Evolutionary conservation across 2,113 vertebrate genomes (phyloP), one percentile per base, ranked within the genome.

Genomic region (Halcyon senegalensis): DNA sequence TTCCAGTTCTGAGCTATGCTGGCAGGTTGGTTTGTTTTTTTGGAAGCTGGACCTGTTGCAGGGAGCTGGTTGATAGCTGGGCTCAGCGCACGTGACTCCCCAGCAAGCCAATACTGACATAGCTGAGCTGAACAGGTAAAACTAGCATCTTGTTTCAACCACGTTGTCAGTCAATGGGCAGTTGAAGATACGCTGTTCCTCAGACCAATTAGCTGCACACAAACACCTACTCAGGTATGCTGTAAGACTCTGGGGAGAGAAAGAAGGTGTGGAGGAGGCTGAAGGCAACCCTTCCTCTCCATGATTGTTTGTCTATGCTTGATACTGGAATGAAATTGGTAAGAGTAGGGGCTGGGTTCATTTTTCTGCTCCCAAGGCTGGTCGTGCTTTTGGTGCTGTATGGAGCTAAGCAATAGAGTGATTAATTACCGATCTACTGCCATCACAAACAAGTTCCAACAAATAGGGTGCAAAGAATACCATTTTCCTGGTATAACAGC

Each of bases 391-490:
- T 56, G 80, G 60, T 87, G 53, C 80, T 58, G 11, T 15, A 16
- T 43, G 70, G 77, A 79, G 44, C 77, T 33, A 18, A 70, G 64
- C 77, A 58, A 30, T 3, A 16, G 30, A 44, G 58, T 37, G 74
- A 92, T 91, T 41, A 46, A 60, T 80, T 76, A 68, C 10, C 1
- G 4, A 77, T 70, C 85, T 78, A 68, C 35, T 86, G 74, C 82
- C 73, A 75, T 92, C 86, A 92, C 93, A 74, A 84, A 92, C 39
- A 73, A 46, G 58, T 89, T 93, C 92, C 97, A 96, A 97, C 87
- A 81, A 94, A 97, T 89, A 83, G 93, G 51, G 93, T 95, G 89
- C 77, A 84, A 97, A 94, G 89, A 92, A 89, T 94, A 93, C 84
- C 59, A 58, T 84, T 94, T 95, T 92, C 90, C 94, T 97, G 88